Percentiles rank a stretch among this genome's conserved stretches.
Conservation (phyloP, 2,113 vertebrate genomes). For the Trinectes maculatus region DNA sequence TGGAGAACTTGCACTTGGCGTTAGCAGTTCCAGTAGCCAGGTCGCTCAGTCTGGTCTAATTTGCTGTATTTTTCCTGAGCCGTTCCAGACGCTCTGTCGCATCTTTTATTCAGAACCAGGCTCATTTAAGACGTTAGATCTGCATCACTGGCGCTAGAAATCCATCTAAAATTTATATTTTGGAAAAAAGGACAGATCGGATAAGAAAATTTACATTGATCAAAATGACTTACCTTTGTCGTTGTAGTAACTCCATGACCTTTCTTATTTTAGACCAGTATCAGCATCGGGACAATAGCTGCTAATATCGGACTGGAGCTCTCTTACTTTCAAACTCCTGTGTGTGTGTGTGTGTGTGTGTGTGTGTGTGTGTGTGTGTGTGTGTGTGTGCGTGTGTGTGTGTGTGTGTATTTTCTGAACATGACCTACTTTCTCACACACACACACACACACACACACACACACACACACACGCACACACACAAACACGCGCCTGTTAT, state of each 20-base stretch:
- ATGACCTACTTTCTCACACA: conserved; percentile 64
- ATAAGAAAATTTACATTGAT: not conserved
- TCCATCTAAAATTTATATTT: too few species aligned
- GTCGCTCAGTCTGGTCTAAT: too few species aligned
- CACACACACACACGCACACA: conserved; percentile 36
- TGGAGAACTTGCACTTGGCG: not conserved
- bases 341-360: conserved; percentile 13
- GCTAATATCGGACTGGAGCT: conserved; percentile 24
- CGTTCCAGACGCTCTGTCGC: not conserved
- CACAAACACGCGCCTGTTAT: conserved; percentile 52
- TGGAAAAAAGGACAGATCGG: not conserved
- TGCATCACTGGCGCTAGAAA: not conserved
- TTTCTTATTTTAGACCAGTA: too few species aligned
- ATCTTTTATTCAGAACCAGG: not conserved
- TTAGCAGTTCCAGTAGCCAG: too few species aligned
- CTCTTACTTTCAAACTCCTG: conserved; percentile 40
- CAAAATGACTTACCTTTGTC: too few species aligned
- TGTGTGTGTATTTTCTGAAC: conserved; percentile 31
- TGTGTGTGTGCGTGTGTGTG: conserved; percentile 19
- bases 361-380: conserved; percentile 13
- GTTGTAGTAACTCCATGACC: too few species aligned
- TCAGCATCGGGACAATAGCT: too few species aligned
- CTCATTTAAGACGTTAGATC: not conserved
- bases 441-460: conserved; percentile 28
- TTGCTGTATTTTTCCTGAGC: too few species aligned